phyloP scores from a whole-genome alignment of 2,797 vertebrate genomes.

The Rallus crepitans region DNA sequence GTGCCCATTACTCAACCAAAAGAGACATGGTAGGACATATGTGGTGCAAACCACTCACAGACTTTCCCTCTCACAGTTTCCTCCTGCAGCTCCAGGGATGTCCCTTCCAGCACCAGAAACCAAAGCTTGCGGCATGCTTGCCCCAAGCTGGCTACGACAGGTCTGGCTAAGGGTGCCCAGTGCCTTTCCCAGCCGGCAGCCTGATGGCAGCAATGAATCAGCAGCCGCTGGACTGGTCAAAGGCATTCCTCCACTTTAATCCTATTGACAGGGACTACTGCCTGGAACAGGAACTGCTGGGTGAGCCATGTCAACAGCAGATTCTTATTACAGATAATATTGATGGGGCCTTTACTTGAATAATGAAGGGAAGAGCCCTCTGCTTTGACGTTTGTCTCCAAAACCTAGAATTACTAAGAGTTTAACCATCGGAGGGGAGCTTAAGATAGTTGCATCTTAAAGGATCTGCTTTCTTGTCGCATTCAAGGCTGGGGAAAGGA shows the following conservation, averaged over 20 bases:
- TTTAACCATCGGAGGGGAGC: slow-evolving; percentile 72
- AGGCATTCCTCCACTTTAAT: slow-evolving; percentile 79
- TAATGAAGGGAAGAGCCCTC: slow-evolving; percentile 79
- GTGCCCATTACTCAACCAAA: neutral
- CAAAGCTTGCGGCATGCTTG: neutral
- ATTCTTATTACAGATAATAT: slow-evolving; percentile 83
- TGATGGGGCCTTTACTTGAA: slow-evolving; percentile 77
- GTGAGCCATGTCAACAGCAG: slow-evolving; percentile 80
- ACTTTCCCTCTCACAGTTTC: rapidly evolving
- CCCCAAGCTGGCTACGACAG: neutral
- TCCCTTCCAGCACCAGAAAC: neutral
- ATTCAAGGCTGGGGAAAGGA: slow-evolving; percentile 65
- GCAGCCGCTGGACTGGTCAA: slow-evolving; percentile 74
- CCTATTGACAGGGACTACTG: slow-evolving; percentile 77
- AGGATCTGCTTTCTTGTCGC: slow-evolving; percentile 73
- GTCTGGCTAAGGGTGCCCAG: neutral
- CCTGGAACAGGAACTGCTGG: slow-evolving; percentile 76
- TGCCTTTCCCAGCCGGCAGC: slow-evolving; percentile 59
- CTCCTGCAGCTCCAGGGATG: neutral
- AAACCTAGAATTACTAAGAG: slow-evolving; percentile 79
- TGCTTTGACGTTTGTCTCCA: slow-evolving; percentile 80
- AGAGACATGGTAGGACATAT: rapidly evolving
- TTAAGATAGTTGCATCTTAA: slow-evolving; percentile 79
- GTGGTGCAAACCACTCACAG: neutral
- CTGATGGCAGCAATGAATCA: slow-evolving; percentile 79